These are phyloP conservation scores for Lutjanus argentimaculatus DNA, from an alignment of 2,797 vertebrate species.

Conservation along the genomic window DNA sequence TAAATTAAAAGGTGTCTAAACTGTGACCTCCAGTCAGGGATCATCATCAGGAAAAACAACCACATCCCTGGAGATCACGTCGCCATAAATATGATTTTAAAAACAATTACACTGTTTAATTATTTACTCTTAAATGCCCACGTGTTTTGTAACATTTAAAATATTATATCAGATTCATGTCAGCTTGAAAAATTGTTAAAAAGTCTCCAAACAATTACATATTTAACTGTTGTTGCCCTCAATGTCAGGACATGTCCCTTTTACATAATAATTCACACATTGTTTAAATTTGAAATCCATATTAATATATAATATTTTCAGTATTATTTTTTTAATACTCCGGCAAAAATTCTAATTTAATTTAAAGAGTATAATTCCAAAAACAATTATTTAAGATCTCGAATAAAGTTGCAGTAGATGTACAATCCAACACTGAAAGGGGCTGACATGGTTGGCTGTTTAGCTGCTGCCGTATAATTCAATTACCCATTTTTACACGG, in stretches of 20 bases:
- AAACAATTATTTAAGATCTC: not conserved
- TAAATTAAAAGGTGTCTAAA: constrained; percentile 56
- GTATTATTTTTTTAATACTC: too few species aligned
- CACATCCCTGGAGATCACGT: not conserved
- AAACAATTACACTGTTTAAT: constrained; percentile 6
- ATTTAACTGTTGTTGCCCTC: not conserved
- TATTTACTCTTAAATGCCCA: not conserved
- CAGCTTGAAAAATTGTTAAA: not conserved
- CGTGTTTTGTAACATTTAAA: not conserved
- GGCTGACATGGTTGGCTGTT: not conserved
- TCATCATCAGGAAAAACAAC: constrained; percentile 29
- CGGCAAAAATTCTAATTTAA: not conserved
- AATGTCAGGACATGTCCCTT: not conserved
- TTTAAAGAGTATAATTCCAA: not conserved
- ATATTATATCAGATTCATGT: not conserved
- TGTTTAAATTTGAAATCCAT: not conserved
- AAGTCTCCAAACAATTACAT: not conserved
- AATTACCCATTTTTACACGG: not conserved
- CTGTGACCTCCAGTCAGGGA: constrained; percentile 47
- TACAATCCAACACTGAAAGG: not conserved
- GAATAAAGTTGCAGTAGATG: not conserved
- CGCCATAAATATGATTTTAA: not conserved
- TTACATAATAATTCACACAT: not conserved
- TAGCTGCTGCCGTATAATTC: not conserved
- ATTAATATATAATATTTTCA: not conserved